Conservation (phyloP, 2,797 vertebrate genomes). For the Odontamblyopus lacepedii region DNA sequence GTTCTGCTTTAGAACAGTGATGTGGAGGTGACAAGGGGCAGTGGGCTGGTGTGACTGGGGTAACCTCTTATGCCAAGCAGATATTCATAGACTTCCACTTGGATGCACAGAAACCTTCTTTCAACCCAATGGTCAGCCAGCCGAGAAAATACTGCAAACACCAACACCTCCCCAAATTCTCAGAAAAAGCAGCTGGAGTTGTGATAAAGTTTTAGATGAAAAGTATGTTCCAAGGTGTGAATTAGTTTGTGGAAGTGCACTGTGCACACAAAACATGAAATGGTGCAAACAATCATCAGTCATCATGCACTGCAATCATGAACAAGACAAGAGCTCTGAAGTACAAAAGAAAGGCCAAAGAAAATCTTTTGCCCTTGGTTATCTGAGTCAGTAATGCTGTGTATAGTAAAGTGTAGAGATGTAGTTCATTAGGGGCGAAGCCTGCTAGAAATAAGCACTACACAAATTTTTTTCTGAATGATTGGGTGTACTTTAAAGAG, state of each 20-base stretch:
- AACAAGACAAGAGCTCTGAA: constrained; percentile 11
- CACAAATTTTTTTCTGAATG: not conserved
- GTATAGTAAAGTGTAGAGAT: not conserved
- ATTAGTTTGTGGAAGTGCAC: constrained; percentile 29
- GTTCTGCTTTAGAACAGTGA: constrained; percentile 15
- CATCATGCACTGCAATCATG: constrained; percentile 39
- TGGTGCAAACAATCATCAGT: constrained; percentile 14
- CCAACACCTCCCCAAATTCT: constrained; percentile 36
- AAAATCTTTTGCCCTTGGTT: not conserved
- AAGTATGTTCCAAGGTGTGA: constrained; percentile 17
- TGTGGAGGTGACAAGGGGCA: constrained; percentile 23
- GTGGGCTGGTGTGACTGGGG: not conserved
- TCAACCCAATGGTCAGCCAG: constrained; percentile 55
- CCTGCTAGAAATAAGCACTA: not conserved
- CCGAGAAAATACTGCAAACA: constrained; percentile 58
- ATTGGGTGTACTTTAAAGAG: not conserved
- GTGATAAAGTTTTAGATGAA: constrained; percentile 36
- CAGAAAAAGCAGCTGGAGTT: constrained; percentile 44
- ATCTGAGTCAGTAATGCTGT: not conserved
- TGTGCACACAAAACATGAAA: constrained; percentile 17
- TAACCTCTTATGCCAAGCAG: constrained; percentile 45
- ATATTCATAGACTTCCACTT: constrained; percentile 79
- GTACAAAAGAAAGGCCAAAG: constrained; percentile 40
- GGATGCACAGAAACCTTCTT: constrained; percentile 53
- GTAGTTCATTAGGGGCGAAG: not conserved